Conservation (phyloP, 1,140 invertebrate species). For the Zophobas morio region DNA sequence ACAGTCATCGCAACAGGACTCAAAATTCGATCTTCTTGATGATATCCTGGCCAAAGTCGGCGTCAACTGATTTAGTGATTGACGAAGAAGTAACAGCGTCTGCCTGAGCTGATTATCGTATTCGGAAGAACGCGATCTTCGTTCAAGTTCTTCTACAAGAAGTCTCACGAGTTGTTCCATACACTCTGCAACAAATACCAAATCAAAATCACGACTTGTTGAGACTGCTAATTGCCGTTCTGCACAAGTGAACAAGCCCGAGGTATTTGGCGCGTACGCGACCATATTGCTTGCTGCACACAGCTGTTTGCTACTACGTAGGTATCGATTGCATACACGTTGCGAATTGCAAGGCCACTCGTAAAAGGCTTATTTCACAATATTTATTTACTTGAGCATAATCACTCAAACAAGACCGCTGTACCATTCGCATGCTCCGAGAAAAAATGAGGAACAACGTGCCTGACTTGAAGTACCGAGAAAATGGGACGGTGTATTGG, state of each 20-base stretch:
- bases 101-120: slow-evolving; percentile 41
- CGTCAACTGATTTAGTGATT: slow-evolving; percentile 7
- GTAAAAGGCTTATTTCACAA: slow-evolving; percentile 59
- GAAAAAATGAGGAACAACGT: slow-evolving; percentile 18
- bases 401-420: slow-evolving; percentile 21
- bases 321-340: slow-evolving; percentile 58
- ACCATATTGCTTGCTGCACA: slow-evolving; percentile 52
- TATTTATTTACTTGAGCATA: slow-evolving; percentile 49
- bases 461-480: neutral
- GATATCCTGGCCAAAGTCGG: slow-evolving; percentile 7
- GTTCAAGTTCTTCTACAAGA: slow-evolving; percentile 30
- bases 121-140: slow-evolving; percentile 33
- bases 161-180: slow-evolving; percentile 43
- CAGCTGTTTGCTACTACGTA: slow-evolving; percentile 57
- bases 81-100: slow-evolving; percentile 15
- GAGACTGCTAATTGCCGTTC: slow-evolving; percentile 23
- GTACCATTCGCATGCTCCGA: slow-evolving; percentile 3
- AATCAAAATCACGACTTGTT: slow-evolving; percentile 31
- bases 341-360: slow-evolving; percentile 59
- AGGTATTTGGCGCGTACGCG: slow-evolving; percentile 49
- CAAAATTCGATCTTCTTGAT: slow-evolving; percentile 52
- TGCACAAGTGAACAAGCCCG: slow-evolving; percentile 36
- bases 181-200: slow-evolving; percentile 40
- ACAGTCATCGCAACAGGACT: slow-evolving; percentile 57
- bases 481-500: too few species aligned